These are phyloP conservation scores for Arvicanthis niloticus DNA, from an alignment of 2,113 vertebrate species.

Conservation along the genomic window DNA sequence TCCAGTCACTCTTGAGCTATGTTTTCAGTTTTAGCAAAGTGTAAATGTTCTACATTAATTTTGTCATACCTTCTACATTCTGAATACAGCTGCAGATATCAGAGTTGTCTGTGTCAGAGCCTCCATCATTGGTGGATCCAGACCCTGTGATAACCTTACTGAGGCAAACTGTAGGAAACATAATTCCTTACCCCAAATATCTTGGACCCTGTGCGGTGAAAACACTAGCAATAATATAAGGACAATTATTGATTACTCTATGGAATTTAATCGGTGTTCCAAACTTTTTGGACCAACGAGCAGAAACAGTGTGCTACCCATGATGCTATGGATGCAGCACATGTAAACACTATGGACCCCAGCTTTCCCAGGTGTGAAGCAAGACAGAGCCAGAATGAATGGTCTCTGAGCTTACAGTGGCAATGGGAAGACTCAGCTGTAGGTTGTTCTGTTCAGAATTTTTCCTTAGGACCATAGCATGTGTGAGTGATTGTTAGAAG, in stretches of 20 bases:
- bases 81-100: neutral
- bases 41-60: neutral
- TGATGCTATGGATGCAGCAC: neutral
- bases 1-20: neutral
- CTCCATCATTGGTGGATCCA: neutral
- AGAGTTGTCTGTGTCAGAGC: neutral
- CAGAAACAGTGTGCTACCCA: neutral
- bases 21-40: constrained; percentile 45
- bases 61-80: neutral
- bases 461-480: neutral
- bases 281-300: neutral
- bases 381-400: neutral
- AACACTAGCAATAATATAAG: neutral
- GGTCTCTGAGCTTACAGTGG: neutral
- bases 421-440: neutral
- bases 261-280: neutral
- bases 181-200: neutral
- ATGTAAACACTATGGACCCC: neutral
- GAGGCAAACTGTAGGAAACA: neutral
- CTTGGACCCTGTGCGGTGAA: neutral
- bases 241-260: constrained; percentile 38
- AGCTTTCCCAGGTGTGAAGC: neutral
- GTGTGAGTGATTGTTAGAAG: neutral
- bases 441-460: neutral
- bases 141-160: neutral